A percentile compares a stretch with the other conserved stretches of the same genome.
Conservation (phyloP, 2,797 vertebrate species). For the Rhyacichthys aspro region DNA sequence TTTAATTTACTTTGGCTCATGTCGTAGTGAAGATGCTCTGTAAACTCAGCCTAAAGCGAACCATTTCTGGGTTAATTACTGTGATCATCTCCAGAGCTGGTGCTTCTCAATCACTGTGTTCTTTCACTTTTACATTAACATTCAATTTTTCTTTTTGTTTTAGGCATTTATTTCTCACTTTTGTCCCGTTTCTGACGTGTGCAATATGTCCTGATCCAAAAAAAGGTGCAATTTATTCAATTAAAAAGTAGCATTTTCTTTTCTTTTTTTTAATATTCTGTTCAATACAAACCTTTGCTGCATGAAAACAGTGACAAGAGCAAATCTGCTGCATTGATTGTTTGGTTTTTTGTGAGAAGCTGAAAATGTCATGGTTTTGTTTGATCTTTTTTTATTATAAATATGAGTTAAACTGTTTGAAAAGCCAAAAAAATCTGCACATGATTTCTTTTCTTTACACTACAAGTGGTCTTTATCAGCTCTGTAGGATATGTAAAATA, state of each 20-base stretch:
- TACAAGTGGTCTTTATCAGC: constrained; percentile 68
- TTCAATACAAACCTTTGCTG: no score
- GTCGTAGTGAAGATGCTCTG: constrained; percentile 41
- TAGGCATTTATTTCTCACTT: constrained; percentile 32
- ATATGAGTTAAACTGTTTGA: constrained; percentile 59
- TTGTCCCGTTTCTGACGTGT: constrained; percentile 54
- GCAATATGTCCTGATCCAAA: constrained; percentile 62
- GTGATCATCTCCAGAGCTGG: constrained; percentile 43
- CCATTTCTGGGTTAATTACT: constrained; percentile 38
- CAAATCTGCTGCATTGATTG: constrained; percentile 37
- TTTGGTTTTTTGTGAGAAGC: constrained; percentile 34
- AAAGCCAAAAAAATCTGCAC: constrained; percentile 78
- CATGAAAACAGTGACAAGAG: constrained; percentile 6
- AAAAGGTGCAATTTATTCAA: constrained; percentile 67
- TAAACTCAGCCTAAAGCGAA: constrained; percentile 37
- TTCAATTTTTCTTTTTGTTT: constrained; percentile 39
- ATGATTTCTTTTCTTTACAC: constrained; percentile 63
- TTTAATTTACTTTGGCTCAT: constrained; percentile 40
- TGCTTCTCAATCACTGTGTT: constrained; percentile 57
- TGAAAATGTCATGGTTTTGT: constrained; percentile 26
- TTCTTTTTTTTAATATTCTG: constrained; percentile 21
- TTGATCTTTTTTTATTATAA: constrained; percentile 35
- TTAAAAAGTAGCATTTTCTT: constrained; percentile 60
- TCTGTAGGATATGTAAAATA: constrained; percentile 81
- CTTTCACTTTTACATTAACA: no score